Evolutionary conservation across 2,797 vertebrate species (phyloP).

Genomic region (Scolopax bukidnonensis): DNA sequence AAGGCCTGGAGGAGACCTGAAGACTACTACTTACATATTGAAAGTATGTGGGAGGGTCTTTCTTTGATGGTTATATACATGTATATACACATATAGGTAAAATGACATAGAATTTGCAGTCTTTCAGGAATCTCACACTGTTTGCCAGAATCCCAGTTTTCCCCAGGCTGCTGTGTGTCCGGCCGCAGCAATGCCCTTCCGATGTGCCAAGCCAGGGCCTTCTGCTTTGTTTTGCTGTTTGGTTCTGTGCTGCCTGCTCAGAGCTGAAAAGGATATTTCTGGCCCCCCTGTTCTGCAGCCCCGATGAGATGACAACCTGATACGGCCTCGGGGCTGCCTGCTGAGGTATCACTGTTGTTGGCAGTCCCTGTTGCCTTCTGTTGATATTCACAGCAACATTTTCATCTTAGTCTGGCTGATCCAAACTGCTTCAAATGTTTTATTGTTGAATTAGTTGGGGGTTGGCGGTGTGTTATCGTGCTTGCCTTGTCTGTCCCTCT

Average conservation of each 20-base stretch:
- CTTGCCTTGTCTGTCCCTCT: background rate
- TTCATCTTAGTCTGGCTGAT: background rate
- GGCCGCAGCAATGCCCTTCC: background rate
- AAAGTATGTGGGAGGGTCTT: background rate
- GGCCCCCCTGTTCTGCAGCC: background rate
- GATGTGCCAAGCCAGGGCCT: background rate
- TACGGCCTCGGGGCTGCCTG: accelerated
- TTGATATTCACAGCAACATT: background rate
- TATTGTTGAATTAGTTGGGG: background rate
- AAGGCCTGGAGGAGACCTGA: background rate
- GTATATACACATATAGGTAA: accelerated
- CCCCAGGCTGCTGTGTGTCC: accelerated
- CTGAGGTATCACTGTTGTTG: background rate
- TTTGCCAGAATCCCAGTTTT: background rate
- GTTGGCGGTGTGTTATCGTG: background rate
- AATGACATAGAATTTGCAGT: background rate
- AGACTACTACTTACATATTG: background rate
- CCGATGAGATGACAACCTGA: background rate
- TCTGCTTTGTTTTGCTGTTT: background rate
- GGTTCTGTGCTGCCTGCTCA: background rate
- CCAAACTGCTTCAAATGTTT: background rate
- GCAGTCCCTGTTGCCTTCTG: background rate
- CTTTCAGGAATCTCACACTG: background rate
- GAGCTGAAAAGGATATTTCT: background rate
- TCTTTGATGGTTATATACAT: background rate